These are phyloP conservation scores for Ciconia stormi DNA, from an alignment of 2,113 vertebrate species.

Conservation along the genomic window DNA sequence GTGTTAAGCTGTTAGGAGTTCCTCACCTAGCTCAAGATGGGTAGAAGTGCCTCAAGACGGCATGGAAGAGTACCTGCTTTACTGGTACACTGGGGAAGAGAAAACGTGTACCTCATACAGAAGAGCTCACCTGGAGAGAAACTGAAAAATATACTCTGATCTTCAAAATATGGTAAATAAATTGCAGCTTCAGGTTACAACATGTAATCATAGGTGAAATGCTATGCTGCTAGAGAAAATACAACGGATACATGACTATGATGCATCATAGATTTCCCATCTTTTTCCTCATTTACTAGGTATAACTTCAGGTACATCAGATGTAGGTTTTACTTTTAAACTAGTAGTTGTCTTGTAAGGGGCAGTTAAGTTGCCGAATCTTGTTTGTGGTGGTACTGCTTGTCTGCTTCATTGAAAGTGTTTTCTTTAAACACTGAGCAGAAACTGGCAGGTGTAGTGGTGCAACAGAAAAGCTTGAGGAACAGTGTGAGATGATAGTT, in stretches of 20 bases:
- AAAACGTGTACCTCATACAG: rapidly evolving
- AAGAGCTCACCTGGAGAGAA: too few species aligned
- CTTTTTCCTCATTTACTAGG: background rate
- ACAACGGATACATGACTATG: rapidly evolving
- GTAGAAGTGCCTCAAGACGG: background rate
- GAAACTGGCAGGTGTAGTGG: background rate
- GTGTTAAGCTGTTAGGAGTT: background rate
- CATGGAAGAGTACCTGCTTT: background rate
- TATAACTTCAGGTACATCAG: background rate
- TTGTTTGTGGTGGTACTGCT: background rate
- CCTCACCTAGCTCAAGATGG: background rate
- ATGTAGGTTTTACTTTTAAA: background rate
- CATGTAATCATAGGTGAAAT: background rate
- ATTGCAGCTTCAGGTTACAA: background rate
- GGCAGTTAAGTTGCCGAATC: too few species aligned
- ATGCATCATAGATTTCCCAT: background rate
- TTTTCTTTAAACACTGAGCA: background rate
- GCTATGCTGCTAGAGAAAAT: background rate
- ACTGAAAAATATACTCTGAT: background rate
- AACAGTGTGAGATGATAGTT: rapidly evolving
- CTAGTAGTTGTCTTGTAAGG: background rate
- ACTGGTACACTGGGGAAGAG: background rate
- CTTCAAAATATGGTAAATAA: background rate
- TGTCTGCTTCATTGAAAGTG: background rate
- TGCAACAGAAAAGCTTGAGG: background rate